Evolutionary conservation across 2,797 vertebrate species (phyloP).

Genomic region (Hydrolagus colliei): DNA sequence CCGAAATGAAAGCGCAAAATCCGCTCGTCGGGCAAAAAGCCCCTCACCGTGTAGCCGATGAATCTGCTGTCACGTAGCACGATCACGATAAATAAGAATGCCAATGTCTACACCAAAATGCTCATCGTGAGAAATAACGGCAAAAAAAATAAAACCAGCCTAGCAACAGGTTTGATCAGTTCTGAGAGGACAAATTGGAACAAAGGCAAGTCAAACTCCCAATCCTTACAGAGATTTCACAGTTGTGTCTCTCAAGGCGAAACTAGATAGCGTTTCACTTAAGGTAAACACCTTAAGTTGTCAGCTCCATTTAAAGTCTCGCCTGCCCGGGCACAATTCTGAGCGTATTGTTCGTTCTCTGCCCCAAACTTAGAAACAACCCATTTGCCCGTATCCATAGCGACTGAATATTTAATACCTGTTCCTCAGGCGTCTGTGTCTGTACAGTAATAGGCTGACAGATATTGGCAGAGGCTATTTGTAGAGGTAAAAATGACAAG

Average conservation of each 20-base stretch:
- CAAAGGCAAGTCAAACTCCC: neutral
- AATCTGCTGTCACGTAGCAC: neutral
- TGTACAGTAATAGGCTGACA: neutral
- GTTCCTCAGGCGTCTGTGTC: neutral
- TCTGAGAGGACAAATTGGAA: neutral
- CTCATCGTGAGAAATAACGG: neutral
- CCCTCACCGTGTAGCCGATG: neutral
- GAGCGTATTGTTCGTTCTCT: neutral
- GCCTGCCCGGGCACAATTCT: neutral
- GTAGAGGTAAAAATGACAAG: constrained; percentile 2
- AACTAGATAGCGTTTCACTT: neutral
- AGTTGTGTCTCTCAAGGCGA: neutral
- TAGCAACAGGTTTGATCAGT: too few species aligned
- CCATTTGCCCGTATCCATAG: constrained; percentile 9
- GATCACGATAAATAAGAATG: neutral
- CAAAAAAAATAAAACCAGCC: too few species aligned
- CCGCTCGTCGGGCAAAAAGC: neutral
- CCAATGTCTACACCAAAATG: neutral
- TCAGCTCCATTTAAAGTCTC: neutral
- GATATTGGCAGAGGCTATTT: constrained; percentile 15
- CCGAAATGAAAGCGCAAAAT: neutral
- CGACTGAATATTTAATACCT: constrained; percentile 18
- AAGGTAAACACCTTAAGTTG: neutral
- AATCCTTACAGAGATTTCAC: neutral
- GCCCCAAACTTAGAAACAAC: constrained; percentile 3